These are phyloP conservation scores for Periophthalmus modestus DNA, from an alignment of 2,113 vertebrate species.

Conservation along the genomic window DNA sequence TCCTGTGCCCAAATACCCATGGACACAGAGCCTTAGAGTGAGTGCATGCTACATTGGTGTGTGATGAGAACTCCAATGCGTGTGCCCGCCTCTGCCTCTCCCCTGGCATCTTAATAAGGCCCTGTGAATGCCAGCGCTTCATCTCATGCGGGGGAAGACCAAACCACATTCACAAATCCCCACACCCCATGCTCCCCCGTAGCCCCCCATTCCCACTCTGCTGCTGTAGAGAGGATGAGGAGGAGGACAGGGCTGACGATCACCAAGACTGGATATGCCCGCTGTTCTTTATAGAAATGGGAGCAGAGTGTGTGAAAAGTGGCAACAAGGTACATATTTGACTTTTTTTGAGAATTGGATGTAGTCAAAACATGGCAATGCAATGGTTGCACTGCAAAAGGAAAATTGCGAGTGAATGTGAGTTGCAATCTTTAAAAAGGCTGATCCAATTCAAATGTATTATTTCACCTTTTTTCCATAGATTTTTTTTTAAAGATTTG, in stretches of 20 bases:
- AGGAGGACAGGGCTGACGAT: conserved; percentile 23
- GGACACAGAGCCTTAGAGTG: conserved; percentile 14
- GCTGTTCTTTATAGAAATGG: too few relatives aligned
- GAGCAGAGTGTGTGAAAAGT: too few relatives aligned
- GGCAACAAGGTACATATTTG: background rate
- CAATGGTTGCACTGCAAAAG: too few relatives aligned
- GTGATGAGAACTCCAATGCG: conserved; percentile 59
- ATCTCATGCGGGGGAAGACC: conserved; percentile 59
- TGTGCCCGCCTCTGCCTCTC: conserved; percentile 67
- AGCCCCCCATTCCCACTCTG: conserved; percentile 22
- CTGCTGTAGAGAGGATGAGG: conserved; percentile 11
- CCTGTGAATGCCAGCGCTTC: conserved; percentile 79
- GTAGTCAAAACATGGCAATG: too few relatives aligned
- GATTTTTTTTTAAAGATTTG: too few relatives aligned
- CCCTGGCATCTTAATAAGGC: conserved; percentile 81
- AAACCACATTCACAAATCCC: conserved; percentile 45
- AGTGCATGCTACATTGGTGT: conserved; percentile 14
- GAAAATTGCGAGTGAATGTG: too few relatives aligned
- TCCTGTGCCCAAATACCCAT: background rate
- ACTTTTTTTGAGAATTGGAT: too few relatives aligned
- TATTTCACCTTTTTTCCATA: too few relatives aligned
- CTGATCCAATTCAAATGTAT: too few relatives aligned
- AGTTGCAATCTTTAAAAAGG: too few relatives aligned
- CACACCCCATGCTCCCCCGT: background rate
- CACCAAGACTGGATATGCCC: conserved; percentile 27